phyloP scores from a whole-genome alignment of 2,888 invertebrate genomes.

The Chorisops tibialis region DNA sequence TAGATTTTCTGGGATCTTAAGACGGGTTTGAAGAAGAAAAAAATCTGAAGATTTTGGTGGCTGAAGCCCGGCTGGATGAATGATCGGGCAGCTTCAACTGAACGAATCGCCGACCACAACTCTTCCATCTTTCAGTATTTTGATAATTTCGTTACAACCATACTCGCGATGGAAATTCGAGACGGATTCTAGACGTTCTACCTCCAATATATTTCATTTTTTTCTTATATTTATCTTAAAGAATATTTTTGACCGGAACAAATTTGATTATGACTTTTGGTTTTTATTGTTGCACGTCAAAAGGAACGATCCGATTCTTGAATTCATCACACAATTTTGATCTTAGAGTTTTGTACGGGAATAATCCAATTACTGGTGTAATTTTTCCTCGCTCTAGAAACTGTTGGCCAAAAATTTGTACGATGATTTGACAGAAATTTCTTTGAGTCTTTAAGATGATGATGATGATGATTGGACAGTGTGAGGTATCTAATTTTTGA shows the following conservation, averaged over 20 bases:
- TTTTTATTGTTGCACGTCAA: conserved; percentile 25
- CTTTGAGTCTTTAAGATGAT: no score
- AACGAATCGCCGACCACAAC: neutral
- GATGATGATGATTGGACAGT: no score
- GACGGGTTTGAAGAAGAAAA: no score
- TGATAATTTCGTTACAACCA: conserved; percentile 13
- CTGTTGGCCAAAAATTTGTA: conserved; percentile 26
- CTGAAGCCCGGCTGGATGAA: no score
- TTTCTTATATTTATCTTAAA: no score
- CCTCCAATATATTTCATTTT: no score
- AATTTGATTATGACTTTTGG: conserved; percentile 32
- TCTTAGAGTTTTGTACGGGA: neutral
- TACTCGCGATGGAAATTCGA: neutral
- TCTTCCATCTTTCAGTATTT: neutral
- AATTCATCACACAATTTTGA: neutral
- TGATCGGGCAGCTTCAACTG: no score
- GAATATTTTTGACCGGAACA: conserved; percentile 26
- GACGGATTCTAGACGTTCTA: conserved; percentile 1
- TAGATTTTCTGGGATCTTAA: no score
- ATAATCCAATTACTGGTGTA: neutral
- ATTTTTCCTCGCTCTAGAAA: neutral
- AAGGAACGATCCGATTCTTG: neutral
- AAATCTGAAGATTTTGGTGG: no score
- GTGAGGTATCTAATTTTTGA: no score
- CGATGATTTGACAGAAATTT: conserved; percentile 31